These are phyloP conservation scores for Lagopus leucura DNA, from an alignment of 2,113 vertebrate species.

Conservation along the genomic window DNA sequence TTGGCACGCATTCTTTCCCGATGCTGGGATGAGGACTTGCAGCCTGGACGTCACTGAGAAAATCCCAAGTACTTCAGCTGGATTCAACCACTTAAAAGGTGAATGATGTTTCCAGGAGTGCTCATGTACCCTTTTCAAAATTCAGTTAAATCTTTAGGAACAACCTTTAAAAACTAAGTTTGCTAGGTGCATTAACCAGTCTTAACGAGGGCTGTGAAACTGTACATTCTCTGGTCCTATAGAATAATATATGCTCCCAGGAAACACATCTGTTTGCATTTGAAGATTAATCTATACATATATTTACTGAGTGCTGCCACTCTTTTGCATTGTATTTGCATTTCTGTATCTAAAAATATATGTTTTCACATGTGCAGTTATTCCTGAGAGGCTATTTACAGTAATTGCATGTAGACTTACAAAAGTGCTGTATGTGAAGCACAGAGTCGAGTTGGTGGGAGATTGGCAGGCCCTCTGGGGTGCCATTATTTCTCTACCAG, in stretches of 20 bases:
- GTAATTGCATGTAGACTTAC: not conserved
- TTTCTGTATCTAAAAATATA: constrained; percentile 32
- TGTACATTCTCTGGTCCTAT: not conserved
- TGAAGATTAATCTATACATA: not conserved
- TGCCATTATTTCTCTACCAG: constrained; percentile 29
- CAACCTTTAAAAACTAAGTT: not conserved
- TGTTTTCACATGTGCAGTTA: not conserved
- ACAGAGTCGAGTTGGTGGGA: not conserved
- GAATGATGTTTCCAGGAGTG: not conserved
- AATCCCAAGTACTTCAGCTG: not conserved
- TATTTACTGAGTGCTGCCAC: not conserved
- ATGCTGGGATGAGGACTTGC: not conserved
- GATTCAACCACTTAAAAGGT: not conserved
- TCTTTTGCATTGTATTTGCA: constrained; percentile 15
- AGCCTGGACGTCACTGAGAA: not conserved
- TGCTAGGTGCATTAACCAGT: not conserved
- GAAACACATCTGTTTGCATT: constrained; percentile 2
- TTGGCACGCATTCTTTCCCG: not conserved
- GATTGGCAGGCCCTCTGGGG: constrained; percentile 4
- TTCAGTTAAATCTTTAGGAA: not conserved
- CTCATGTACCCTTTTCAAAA: not conserved
- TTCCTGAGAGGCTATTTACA: not conserved
- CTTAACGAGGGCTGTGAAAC: rapidly evolving
- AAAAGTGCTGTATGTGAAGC: constrained; percentile 10
- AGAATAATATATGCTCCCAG: not conserved